These are phyloP conservation scores for Lacanobia oleracea DNA, from an alignment of 2,888 invertebrate genomes.

Conservation along the genomic window DNA sequence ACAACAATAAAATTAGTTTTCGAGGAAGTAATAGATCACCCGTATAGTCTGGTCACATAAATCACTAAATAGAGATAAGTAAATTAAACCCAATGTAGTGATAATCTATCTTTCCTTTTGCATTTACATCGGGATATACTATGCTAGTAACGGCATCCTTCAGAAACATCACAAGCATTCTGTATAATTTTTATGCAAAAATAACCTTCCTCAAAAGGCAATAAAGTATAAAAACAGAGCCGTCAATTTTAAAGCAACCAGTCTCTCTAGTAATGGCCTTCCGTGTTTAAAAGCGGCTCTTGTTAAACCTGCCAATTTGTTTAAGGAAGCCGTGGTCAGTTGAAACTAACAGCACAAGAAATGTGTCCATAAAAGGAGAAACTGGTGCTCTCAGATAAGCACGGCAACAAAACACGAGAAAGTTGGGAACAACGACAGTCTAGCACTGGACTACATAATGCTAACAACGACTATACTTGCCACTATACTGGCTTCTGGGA, in stretches of 20 bases:
- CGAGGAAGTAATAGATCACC: constrained; percentile 53
- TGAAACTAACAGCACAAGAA: constrained; percentile 54
- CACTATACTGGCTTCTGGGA: constrained; percentile 55
- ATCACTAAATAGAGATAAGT: constrained; percentile 50
- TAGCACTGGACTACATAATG: constrained; percentile 36
- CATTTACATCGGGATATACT: background rate
- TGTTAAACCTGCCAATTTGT: constrained; percentile 60
- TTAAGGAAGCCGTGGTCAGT: constrained; percentile 54
- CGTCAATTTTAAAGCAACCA: constrained; percentile 28
- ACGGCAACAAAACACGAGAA: constrained; percentile 55
- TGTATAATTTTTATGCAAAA: background rate
- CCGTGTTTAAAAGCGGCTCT: constrained; percentile 45
- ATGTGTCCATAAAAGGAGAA: constrained; percentile 54
- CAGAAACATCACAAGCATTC: background rate
- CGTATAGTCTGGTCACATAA: constrained; percentile 44
- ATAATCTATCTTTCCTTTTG: constrained; percentile 22
- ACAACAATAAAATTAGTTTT: constrained; percentile 26
- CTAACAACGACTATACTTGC: constrained; percentile 30
- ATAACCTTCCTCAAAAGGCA: constrained; percentile 7
- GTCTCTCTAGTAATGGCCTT: constrained; percentile 38
- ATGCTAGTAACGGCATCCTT: background rate
- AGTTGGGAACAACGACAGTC: constrained; percentile 59
- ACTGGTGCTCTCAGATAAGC: constrained; percentile 50
- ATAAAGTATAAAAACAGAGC: constrained; percentile 23
- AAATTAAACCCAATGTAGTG: constrained; percentile 33